Conservation (phyloP, 2,888 invertebrate genomes). For the Ceratothoa steindachneri region DNA sequence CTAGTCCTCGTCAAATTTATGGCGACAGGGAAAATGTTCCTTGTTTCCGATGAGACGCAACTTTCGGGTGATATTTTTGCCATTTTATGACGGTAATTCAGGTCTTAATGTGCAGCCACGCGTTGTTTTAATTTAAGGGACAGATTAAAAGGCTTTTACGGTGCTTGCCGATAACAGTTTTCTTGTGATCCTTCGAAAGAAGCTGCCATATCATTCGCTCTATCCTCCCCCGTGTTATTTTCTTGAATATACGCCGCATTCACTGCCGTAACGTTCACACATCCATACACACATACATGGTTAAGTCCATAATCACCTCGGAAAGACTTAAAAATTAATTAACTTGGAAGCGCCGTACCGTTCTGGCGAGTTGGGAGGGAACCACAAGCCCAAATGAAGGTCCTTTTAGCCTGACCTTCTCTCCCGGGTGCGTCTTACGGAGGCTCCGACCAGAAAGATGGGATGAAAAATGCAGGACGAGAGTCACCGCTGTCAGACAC, state of each 20-base stretch:
- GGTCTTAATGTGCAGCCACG: background rate
- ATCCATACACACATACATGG: too few relatives aligned
- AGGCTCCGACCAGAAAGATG: background rate
- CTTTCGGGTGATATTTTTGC: slow-evolving; percentile 4
- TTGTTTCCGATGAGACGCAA: background rate
- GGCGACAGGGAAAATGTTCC: background rate
- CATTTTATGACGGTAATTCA: background rate
- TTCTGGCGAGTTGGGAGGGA: background rate
- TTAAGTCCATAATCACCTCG: background rate
- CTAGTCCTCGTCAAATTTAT: background rate
- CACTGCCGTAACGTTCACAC: too few relatives aligned
- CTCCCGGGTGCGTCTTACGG: background rate
- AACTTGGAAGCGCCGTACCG: background rate
- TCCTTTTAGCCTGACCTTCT: background rate
- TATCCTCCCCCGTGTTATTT: too few relatives aligned
- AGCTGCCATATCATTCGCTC: background rate
- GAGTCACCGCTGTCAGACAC: too few relatives aligned
- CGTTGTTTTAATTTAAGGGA: background rate
- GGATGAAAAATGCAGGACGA: background rate
- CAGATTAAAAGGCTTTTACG: background rate
- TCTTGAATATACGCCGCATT: too few relatives aligned
- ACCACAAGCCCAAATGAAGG: background rate
- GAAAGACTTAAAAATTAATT: background rate
- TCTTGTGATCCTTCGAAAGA: background rate
- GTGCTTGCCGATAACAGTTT: background rate